Percentiles rank a stretch among this genome's conserved stretches.
These are phyloP conservation scores for Frieseomelitta varia DNA, from an alignment of 1,140 invertebrate species.

Conservation along the genomic window DNA sequence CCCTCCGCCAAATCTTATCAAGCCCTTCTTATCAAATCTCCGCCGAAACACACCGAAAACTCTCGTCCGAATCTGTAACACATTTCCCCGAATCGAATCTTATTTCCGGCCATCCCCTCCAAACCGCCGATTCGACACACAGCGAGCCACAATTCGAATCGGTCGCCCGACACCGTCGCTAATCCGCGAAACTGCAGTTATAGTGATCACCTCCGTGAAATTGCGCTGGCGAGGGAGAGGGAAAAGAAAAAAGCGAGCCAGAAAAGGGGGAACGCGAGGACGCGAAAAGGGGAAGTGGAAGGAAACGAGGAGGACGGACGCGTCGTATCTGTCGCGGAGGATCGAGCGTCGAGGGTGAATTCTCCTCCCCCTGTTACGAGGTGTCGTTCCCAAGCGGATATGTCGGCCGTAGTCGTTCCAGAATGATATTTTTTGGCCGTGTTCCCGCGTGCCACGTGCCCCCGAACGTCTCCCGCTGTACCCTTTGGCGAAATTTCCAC, in stretches of 20 bases:
- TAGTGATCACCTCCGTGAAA: conserved; percentile 46
- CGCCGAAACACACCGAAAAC: background rate
- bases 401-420: conserved; percentile 44
- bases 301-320: background rate
- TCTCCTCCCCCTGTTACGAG: conserved; percentile 36
- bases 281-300: background rate
- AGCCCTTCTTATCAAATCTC: background rate
- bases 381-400: conserved; percentile 36
- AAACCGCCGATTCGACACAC: no score
- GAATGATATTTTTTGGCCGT: conserved; percentile 65
- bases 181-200: conserved; percentile 58
- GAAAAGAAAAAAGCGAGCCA: background rate
- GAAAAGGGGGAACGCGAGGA: background rate
- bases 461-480: background rate
- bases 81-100: conserved; percentile 11
- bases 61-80: background rate
- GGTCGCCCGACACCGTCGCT: background rate
- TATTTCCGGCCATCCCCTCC: conserved; percentile 21
- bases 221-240: background rate
- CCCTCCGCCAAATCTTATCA: background rate
- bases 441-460: conserved; percentile 43
- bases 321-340: conserved; percentile 1
- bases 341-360: background rate
- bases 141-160: background rate
- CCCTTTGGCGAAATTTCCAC: conserved; percentile 27